These are phyloP conservation scores for Machaerirhynchus nigripectus DNA, from an alignment of 2,113 vertebrate genomes.

Conservation along the genomic window DNA sequence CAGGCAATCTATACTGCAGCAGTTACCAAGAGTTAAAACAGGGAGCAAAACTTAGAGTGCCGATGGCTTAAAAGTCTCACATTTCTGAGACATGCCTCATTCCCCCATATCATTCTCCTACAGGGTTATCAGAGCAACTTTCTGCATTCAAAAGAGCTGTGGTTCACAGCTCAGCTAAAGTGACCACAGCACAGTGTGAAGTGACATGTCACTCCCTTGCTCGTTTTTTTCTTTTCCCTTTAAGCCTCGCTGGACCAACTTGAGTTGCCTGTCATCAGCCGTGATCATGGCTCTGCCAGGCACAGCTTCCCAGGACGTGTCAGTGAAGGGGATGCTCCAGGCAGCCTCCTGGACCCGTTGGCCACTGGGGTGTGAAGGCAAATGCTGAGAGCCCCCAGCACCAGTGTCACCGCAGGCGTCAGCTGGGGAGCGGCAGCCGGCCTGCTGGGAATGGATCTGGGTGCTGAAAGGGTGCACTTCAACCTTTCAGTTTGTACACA, in stretches of 20 bases:
- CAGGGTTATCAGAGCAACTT: slow-evolving; percentile 74
- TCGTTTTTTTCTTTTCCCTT: not conserved
- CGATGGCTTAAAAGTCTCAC: slow-evolving; percentile 65
- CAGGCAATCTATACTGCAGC: not conserved
- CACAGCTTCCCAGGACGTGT: slow-evolving; percentile 74
- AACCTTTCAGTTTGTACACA: slow-evolving; percentile 82
- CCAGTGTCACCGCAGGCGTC: not conserved
- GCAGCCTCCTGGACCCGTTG: slow-evolving; percentile 71
- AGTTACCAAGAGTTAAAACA: slow-evolving; percentile 63
- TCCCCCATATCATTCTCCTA: slow-evolving; percentile 64
- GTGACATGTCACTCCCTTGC: slow-evolving; percentile 36
- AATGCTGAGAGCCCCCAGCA: slow-evolving; percentile 61
- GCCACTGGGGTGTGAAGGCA: slow-evolving; percentile 68
- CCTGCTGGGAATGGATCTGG: slow-evolving; percentile 40
- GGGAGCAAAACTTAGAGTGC: slow-evolving; percentile 54
- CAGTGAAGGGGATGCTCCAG: slow-evolving; percentile 78
- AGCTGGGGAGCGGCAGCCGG: not conserved
- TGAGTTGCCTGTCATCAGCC: slow-evolving; percentile 71
- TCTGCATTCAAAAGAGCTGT: slow-evolving; percentile 66
- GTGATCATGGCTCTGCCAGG: slow-evolving; percentile 44
- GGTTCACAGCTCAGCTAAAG: slow-evolving; percentile 73
- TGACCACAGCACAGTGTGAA: slow-evolving; percentile 72
- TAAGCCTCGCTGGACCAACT: slow-evolving; percentile 58
- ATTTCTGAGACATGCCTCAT: slow-evolving; percentile 69
- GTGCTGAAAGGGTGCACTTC: slow-evolving; percentile 86